Conservation (phyloP, 1,140 invertebrate species). For the Acromyrmex echinatior region DNA sequence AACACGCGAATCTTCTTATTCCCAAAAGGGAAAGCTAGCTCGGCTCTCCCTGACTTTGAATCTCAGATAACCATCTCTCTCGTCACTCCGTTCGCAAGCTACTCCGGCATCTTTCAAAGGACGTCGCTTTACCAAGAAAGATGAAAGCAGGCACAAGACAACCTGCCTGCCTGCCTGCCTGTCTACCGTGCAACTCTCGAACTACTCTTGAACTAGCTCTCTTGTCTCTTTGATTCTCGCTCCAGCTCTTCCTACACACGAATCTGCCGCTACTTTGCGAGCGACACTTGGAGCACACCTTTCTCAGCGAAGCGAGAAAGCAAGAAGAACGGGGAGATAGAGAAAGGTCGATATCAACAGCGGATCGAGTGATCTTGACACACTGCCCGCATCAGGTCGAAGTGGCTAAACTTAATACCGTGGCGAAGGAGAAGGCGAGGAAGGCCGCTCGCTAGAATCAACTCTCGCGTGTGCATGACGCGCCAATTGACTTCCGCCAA, state of each 20-base stretch:
- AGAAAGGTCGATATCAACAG: conserved; percentile 57
- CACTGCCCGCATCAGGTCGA: conserved; percentile 76
- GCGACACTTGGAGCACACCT: conserved; percentile 42
- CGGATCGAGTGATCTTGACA: conserved; percentile 81
- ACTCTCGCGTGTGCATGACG: conserved; percentile 25
- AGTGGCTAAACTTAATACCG: conserved; percentile 77
- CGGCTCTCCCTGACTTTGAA: conserved; percentile 26
- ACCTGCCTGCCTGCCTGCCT: conserved; percentile 13
- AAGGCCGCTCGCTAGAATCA: conserved; percentile 31
- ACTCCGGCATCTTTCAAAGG: conserved; percentile 52
- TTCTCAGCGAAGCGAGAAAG: conserved; percentile 17
- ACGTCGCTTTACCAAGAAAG: conserved; percentile 40
- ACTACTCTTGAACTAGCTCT: conserved; percentile 55
- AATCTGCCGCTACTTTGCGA: conserved; percentile 64
- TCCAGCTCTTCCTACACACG: conserved; percentile 17
- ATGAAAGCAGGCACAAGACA: conserved; percentile 44
- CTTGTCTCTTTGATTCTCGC: conserved; percentile 33
- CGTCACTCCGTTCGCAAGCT: neutral
- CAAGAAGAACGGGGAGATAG: conserved; percentile 40
- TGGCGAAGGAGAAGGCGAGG: conserved; percentile 57
- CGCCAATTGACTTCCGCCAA: conserved; percentile 68
- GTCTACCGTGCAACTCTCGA: conserved; percentile 55
- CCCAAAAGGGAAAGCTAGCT: conserved; percentile 1
- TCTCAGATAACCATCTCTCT: conserved; percentile 16
- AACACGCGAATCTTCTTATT: conserved; percentile 37